These are phyloP conservation scores for Rhabditoides inermis DNA, from an alignment of 2,888 invertebrate genomes.

Conservation along the genomic window DNA sequence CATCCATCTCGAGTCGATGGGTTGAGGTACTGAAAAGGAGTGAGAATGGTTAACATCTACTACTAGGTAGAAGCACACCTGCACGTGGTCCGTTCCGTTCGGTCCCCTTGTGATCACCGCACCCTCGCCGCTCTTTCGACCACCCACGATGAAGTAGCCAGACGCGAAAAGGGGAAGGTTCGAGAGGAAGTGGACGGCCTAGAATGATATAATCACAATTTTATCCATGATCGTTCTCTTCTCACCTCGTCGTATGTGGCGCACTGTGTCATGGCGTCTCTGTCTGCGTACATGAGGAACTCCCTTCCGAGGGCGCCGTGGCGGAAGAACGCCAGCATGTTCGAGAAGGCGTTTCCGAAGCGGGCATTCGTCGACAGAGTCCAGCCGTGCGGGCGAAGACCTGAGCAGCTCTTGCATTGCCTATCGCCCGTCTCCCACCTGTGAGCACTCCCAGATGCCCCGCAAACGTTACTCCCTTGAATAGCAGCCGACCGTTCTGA, in stretches of 20 bases:
- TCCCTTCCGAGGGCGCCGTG: conserved; percentile 8
- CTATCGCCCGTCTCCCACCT: conserved; percentile 5
- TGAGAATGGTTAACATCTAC: not conserved
- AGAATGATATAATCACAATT: not conserved
- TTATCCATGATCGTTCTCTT: not conserved
- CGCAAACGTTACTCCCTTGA: conserved; percentile 57
- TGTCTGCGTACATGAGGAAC: conserved; percentile 13
- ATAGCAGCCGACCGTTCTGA: conserved; percentile 55
- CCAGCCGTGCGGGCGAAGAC: conserved; percentile 51
- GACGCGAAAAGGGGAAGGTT: conserved; percentile 51
- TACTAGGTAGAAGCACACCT: not conserved
- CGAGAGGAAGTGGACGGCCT: conserved; percentile 15
- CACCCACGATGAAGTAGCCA: conserved; percentile 58
- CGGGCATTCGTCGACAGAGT: conserved; percentile 52
- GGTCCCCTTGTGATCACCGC: conserved; percentile 23
- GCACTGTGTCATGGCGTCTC: conserved; percentile 13
- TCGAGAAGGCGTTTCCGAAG: conserved; percentile 58
- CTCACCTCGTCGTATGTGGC: conserved; percentile 9
- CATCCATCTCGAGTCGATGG: conserved; percentile 35
- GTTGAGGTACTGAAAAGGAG: conserved; percentile 8
- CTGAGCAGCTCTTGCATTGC: not conserved
- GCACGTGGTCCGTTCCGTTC: conserved; percentile 21
- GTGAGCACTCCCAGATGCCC: conserved; percentile 58
- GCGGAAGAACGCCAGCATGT: conserved; percentile 51
- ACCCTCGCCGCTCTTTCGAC: conserved; percentile 28